Evolutionary conservation across 2,113 vertebrate genomes (phyloP).

Genomic region (Lynx canadensis): DNA sequence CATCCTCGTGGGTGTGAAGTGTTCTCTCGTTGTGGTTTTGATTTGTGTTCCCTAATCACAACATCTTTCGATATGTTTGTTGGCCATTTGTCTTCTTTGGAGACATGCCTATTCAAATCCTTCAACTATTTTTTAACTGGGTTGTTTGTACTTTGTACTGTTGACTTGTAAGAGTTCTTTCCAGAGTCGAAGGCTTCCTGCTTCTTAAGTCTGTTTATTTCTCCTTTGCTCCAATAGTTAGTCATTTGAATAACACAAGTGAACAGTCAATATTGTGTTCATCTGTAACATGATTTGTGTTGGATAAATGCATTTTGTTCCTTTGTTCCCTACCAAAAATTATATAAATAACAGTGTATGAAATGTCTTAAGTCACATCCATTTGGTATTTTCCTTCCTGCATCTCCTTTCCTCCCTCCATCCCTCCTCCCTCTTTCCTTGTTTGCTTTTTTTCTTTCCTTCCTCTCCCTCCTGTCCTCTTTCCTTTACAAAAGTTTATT

Average conservation of each 20-base stretch:
- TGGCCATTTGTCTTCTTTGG: neutral
- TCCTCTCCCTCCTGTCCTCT: neutral
- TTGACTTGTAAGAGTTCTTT: neutral
- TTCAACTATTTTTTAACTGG: neutral
- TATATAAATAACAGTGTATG: neutral
- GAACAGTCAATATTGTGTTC: neutral
- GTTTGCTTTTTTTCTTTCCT: neutral
- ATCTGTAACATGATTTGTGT: neutral
- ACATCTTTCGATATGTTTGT: neutral
- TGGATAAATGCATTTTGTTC: neutral
- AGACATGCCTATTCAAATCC: neutral
- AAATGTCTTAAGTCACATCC: neutral
- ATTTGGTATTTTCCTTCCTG: neutral
- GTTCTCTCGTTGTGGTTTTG: neutral
- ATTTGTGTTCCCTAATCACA: neutral
- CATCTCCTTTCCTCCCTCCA: too few species aligned
- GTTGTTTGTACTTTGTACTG: neutral
- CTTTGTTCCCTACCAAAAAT: neutral
- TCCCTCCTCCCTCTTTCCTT: too few species aligned
- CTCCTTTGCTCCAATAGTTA: neutral
- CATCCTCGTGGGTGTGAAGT: neutral
- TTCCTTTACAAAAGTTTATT: neutral
- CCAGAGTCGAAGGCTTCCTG: neutral
- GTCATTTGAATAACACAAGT: neutral
- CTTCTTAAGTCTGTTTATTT: neutral